Percentiles rank a stretch among this genome's conserved stretches.
Evolutionary conservation across 2,888 invertebrate species (phyloP).

Genomic region (Drosophila paucipuncta): DNA sequence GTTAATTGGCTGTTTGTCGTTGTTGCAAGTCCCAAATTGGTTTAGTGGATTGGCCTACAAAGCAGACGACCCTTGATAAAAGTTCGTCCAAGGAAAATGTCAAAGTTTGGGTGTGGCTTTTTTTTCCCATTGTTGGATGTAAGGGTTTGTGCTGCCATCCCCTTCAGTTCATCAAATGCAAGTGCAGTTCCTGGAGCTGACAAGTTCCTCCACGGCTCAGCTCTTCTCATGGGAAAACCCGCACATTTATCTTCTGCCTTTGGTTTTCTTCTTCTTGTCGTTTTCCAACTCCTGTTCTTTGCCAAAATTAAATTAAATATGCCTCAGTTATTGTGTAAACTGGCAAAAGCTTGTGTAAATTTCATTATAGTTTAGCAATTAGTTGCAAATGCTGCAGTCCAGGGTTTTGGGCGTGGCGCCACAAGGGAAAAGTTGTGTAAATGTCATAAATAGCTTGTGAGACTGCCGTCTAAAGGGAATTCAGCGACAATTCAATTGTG

Average conservation of each 20-base stretch:
- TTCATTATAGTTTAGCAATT: slow-evolving; percentile 46
- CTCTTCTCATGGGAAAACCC: slow-evolving; percentile 31
- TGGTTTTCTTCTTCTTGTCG: slow-evolving; percentile 5
- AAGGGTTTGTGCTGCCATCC: slow-evolving; percentile 1
- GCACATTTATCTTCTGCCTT: slow-evolving; percentile 39
- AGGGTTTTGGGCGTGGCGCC: neutral
- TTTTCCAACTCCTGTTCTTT: slow-evolving; percentile 40
- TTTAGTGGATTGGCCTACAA: slow-evolving; percentile 63
- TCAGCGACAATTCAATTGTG: slow-evolving; percentile 31
- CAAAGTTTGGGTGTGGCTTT: slow-evolving; percentile 65
- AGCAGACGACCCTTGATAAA: slow-evolving; percentile 17
- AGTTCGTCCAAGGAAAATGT: slow-evolving; percentile 42
- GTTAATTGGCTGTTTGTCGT: slow-evolving; percentile 76
- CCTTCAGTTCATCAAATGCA: neutral
- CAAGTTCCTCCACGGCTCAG: neutral
- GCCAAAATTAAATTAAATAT: slow-evolving; percentile 63
- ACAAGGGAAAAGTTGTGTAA: slow-evolving; percentile 21
- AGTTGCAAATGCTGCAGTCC: slow-evolving; percentile 27
- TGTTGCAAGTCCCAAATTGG: slow-evolving; percentile 58
- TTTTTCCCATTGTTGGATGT: slow-evolving; percentile 18
- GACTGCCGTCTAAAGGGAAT: slow-evolving; percentile 1
- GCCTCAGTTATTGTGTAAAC: slow-evolving; percentile 40
- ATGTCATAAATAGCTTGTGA: slow-evolving; percentile 32
- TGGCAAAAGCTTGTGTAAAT: slow-evolving; percentile 48
- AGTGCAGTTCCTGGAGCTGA: slow-evolving; percentile 40